Base-by-base conservation (phyloP, 2,888 invertebrate species). In the Aphrophora alni region DNA sequence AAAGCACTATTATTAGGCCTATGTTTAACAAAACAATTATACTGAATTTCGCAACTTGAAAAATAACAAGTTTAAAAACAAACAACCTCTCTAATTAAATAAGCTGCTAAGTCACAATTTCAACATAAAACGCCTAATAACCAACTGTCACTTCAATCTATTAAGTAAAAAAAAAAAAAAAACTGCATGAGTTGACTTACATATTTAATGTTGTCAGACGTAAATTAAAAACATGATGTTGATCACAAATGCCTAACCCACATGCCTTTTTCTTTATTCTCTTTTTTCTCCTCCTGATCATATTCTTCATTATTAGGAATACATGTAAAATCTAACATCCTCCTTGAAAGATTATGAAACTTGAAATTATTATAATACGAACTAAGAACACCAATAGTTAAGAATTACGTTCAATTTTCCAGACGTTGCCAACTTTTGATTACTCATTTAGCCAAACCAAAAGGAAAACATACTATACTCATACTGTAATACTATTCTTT, bases 191-290 rank as follows among this genome's bases (percentile, higher is more conserved):
- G 44, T 21, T 59, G 10, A 83, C 80, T 81, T 77, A 83, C 81
- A 74, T 82, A 78, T 76, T 82, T 73, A 83, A 77, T 74, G 76
- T 78, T 81, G 76, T 76, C 70, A 74, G 81, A 69, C 73, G 69
- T 59, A 73, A 74, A 75, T 82, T 83, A 78, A 81, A 82, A 75
- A 83, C 84, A 81, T 83, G 80, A 26, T 76, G 78, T 24, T 75
- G 76, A 81, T 84, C 82, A 79, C 82, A 83, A 79, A 76, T 74
- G 72, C 82, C 82, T 28, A 82, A 81, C 69, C 81, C 81, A 80
- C 83, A 83, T 68, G 82, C 80, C 69, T 82, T 84, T 78, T 84
- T 84, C 83, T 83, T 84, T 76, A 71, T 79, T 79, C 81, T 84
- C 83, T 84, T 84, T 80, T 84, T 84, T 69, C 80, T 83, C 72